These are phyloP conservation scores for Ephestia elutella DNA, from an alignment of 1,140 invertebrate genomes.

Conservation along the genomic window DNA sequence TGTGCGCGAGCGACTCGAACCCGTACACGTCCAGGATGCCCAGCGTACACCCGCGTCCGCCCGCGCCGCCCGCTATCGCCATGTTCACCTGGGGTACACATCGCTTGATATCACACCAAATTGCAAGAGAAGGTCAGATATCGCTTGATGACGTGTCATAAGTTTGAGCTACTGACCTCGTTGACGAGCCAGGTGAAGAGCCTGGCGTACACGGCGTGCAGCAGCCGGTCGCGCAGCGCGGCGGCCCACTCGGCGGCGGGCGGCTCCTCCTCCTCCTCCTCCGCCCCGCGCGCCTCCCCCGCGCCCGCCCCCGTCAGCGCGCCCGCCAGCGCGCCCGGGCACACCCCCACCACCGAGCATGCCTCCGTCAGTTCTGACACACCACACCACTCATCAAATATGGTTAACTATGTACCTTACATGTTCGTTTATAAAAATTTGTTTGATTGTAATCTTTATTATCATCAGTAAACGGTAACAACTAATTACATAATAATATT, in stretches of 20 bases:
- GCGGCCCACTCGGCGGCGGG: conserved; percentile 60
- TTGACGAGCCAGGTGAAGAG: conserved; percentile 86
- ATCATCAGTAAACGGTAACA: too few relatives aligned
- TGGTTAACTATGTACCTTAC: too few relatives aligned
- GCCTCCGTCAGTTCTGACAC: conserved; percentile 42
- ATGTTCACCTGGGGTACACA: neutral
- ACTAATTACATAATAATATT: too few relatives aligned
- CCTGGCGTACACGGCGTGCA: conserved; percentile 83
- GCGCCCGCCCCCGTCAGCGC: conserved; percentile 43
- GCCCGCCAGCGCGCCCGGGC: conserved; percentile 41
- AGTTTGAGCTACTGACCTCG: conserved; percentile 76
- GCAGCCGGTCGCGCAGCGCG: conserved; percentile 71
- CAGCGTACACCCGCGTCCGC: conserved; percentile 75
- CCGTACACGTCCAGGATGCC: conserved; percentile 92
- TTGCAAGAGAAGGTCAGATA: too few relatives aligned
- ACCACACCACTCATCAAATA: too few relatives aligned
- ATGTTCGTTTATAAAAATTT: too few relatives aligned
- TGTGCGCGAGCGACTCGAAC: conserved; percentile 86
- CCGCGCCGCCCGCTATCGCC: conserved; percentile 25
- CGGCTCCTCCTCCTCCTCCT: conserved; percentile 60
- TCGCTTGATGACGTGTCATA: too few relatives aligned
- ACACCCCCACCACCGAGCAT: conserved; percentile 60
- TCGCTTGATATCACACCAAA: too few relatives aligned
- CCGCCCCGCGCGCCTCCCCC: conserved; percentile 35
- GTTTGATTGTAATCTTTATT: too few relatives aligned